A percentile compares a stretch with the other conserved stretches of the same genome.
Evolutionary conservation across 2,888 invertebrate species (phyloP).

Genomic region (Ennomos quercinarius): DNA sequence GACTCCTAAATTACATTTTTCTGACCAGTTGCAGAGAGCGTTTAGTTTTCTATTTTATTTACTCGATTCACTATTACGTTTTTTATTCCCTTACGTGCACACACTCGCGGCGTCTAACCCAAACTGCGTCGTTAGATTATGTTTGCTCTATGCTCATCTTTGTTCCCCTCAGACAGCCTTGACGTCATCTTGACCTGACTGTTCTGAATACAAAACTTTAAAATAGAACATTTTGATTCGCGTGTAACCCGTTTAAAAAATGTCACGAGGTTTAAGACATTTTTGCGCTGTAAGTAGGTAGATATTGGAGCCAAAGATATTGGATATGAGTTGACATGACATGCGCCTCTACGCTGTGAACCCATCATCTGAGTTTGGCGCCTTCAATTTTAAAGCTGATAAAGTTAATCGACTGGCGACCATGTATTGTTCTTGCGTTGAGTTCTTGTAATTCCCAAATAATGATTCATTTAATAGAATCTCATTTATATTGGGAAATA

Average conservation of each 20-base stretch:
- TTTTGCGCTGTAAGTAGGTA: slow-evolving; percentile 23
- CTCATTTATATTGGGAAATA: slow-evolving; percentile 13
- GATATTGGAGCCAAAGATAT: too few species aligned
- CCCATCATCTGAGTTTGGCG: background rate
- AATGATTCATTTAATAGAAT: slow-evolving; percentile 7
- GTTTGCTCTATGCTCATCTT: slow-evolving; percentile 44
- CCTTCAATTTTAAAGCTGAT: slow-evolving; percentile 37
- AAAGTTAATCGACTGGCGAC: slow-evolving; percentile 19
- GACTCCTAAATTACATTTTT: background rate
- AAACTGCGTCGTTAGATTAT: slow-evolving; percentile 43
- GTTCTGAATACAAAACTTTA: slow-evolving; percentile 50
- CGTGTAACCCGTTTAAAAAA: slow-evolving; percentile 46
- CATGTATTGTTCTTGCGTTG: slow-evolving; percentile 22
- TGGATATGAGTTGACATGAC: too few species aligned
- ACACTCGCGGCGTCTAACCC: slow-evolving; percentile 35
- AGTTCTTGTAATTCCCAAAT: slow-evolving; percentile 2
- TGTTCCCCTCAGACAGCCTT: slow-evolving; percentile 51
- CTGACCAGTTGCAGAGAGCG: background rate
- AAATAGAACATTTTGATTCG: slow-evolving; percentile 48
- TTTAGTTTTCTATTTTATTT: slow-evolving; percentile 6
- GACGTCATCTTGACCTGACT: slow-evolving; percentile 55
- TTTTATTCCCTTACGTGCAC: slow-evolving; percentile 24
- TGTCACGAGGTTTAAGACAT: slow-evolving; percentile 37
- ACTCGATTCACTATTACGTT: slow-evolving; percentile 3
- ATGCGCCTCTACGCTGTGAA: too few species aligned